Evolutionary conservation across 23 tunicate genomes (phyloP).

Genomic region (Diplosoma virens): DNA sequence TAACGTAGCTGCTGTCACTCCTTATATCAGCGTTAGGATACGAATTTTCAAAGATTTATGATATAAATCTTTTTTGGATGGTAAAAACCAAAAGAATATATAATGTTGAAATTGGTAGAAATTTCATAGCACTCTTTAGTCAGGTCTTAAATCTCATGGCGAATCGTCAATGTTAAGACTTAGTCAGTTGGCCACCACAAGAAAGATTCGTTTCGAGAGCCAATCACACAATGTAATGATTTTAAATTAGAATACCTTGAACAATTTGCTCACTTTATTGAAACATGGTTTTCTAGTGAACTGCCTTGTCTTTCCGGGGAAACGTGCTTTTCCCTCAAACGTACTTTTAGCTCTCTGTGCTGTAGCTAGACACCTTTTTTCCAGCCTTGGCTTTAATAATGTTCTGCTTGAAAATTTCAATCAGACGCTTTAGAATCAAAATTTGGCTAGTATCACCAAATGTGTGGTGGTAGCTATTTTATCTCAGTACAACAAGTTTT

Average conservation of each 20-base stretch:
- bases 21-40: no score
- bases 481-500: slow-evolving; percentile 19
- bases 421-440: slow-evolving; percentile 22
- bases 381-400: slow-evolving; percentile 16
- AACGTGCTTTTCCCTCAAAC: slow-evolving; percentile 3
- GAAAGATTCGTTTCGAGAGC: slow-evolving; percentile 13
- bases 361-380: slow-evolving; percentile 13
- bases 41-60: no score
- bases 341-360: slow-evolving; percentile 6
- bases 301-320: slow-evolving; percentile 10
- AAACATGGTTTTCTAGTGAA: slow-evolving; percentile 24
- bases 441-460: slow-evolving; percentile 16
- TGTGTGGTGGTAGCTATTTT: slow-evolving; percentile 26
- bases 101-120: no score
- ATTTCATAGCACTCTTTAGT: no score
- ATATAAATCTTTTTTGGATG: no score
- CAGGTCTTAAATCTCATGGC: no score
- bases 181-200: slow-evolving; percentile 12
- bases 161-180: slow-evolving; percentile 15
- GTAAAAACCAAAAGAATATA: no score
- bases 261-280: slow-evolving; percentile 27
- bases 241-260: slow-evolving; percentile 12
- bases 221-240: slow-evolving; percentile 10
- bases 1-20: no score
- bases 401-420: slow-evolving; percentile 19